phyloP scores from a whole-genome alignment of 2,113 vertebrate genomes.

The Ibidorhyncha struthersii region DNA sequence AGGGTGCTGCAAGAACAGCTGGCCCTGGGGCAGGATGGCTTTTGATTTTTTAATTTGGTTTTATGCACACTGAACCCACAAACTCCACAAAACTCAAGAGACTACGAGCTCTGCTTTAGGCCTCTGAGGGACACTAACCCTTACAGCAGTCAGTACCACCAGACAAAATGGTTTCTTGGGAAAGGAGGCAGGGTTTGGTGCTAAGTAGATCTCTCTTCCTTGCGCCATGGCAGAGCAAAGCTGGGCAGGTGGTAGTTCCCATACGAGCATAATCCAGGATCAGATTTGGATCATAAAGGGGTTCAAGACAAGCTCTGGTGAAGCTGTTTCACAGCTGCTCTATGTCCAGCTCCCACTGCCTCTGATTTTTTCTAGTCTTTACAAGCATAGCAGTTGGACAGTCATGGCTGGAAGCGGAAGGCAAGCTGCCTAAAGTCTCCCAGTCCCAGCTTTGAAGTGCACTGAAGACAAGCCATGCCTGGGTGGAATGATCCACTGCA shows the following conservation, averaged over 20 bases:
- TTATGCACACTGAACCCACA: neutral
- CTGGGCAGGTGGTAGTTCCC: neutral
- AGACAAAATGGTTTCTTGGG: neutral
- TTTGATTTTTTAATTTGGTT: neutral
- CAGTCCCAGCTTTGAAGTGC: neutral
- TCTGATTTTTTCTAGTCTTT: neutral
- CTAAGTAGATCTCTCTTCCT: neutral
- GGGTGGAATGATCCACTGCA: fast-evolving
- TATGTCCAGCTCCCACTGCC: neutral
- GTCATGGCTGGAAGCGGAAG: neutral
- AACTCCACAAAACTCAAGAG: neutral
- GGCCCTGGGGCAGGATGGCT: neutral
- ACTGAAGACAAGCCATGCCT: neutral
- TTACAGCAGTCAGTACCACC: neutral
- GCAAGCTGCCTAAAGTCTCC: neutral
- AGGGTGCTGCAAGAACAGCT: neutral
- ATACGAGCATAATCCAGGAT: neutral
- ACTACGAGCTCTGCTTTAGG: neutral
- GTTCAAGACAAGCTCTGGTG: neutral
- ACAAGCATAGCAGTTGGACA: neutral
- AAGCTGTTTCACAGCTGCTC: neutral
- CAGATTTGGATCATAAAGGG: neutral
- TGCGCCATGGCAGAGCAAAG: neutral
- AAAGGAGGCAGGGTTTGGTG: neutral
- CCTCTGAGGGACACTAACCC: neutral